Base-by-base conservation (phyloP, 2,797 vertebrate genomes). In the Nannoperca obscura region DNA sequence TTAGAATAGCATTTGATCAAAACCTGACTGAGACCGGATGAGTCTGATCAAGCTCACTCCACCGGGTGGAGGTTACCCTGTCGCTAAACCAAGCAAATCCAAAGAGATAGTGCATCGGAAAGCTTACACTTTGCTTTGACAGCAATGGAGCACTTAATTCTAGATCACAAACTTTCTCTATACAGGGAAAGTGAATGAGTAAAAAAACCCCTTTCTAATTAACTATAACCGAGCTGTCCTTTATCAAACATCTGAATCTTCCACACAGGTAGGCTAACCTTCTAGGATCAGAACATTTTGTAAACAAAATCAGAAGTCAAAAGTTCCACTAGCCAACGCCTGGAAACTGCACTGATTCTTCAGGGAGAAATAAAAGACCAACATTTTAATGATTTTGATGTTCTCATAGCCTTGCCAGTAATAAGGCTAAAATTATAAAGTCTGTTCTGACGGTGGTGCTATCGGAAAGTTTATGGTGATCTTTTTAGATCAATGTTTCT, bases 1-100 rank as follows among this genome's bases (percentile, higher is more conserved):
- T 92, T 88, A 91, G 87, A 89, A 42, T 71, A 55, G 72, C 11
- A 0, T 47, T 67, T 27, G 2, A 70, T 36, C 36, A 32, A 82
- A 81, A 77, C 40, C 55, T 36, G 50, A 70, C 15, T n/a, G 11
- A 68, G 34, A 65, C 67, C 40, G 22, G 44, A 63, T 74, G 44
- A 66, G 27, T 71, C 36, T 66, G 72, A 76, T 76, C 12, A 59
- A 67, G 15, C 50, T 77, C 36, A 40, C 34, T 60, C 22, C 32
- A 47, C 40, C 38, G 22, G 30, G 44, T 60, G 22, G 30, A 75
- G 17, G 34, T 73, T 52, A 61, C 22, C 13, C 54, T 64, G 42
- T 27, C 8, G 5, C 9, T 54, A 24, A 53, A 63, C 34, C 50
- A 30, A 76, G 47, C 7, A 60, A 71, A 75, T 59, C 38, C 40